A percentile compares a stretch with the other conserved stretches of the same genome.
These are phyloP conservation scores for Aplysina aerophoba DNA, from an alignment of 37 sponge, comb jelly and placozoan genomes.

Conservation along the genomic window DNA sequence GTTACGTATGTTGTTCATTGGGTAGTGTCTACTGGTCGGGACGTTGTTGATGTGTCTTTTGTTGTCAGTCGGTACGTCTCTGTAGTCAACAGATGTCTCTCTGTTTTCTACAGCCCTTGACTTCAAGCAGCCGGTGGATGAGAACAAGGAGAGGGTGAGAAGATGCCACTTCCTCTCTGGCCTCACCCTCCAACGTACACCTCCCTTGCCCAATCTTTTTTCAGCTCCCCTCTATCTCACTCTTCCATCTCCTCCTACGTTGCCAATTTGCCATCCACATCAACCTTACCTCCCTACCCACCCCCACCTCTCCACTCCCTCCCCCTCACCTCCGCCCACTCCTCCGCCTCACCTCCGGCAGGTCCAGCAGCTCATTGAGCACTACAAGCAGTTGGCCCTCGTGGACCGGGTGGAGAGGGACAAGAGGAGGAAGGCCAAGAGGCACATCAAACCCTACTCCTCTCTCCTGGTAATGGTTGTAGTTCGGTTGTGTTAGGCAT, in stretches of 20 bases:
- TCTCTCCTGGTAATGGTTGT: background rate
- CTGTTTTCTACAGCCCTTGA: background rate
- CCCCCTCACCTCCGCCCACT: background rate
- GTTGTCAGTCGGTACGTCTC: too few species aligned
- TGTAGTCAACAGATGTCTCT: too few species aligned
- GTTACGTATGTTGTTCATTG: background rate
- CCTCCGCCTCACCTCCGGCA: background rate
- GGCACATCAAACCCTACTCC: constrained; percentile 14
- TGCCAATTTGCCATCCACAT: background rate
- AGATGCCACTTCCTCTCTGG: too few species aligned
- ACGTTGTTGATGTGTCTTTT: too few species aligned
- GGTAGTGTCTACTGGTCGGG: too few species aligned
- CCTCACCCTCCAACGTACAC: background rate
- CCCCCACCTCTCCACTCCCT: background rate
- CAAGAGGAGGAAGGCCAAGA: constrained; percentile 4
- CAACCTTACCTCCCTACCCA: background rate
- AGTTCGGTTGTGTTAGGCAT: background rate
- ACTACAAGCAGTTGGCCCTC: constrained; percentile 21
- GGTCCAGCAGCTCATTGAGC: constrained; percentile 3
- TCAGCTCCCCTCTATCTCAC: background rate
- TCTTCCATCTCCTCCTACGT: background rate
- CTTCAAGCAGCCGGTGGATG: background rate
- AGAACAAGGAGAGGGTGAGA: constrained; percentile 8
- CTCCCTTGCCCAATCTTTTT: background rate
- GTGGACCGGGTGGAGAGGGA: constrained; percentile 28